Percentiles rank a stretch among this genome's conserved stretches.
Conservation (phyloP, 2,888 invertebrate species). For the Heliconius aoede region DNA sequence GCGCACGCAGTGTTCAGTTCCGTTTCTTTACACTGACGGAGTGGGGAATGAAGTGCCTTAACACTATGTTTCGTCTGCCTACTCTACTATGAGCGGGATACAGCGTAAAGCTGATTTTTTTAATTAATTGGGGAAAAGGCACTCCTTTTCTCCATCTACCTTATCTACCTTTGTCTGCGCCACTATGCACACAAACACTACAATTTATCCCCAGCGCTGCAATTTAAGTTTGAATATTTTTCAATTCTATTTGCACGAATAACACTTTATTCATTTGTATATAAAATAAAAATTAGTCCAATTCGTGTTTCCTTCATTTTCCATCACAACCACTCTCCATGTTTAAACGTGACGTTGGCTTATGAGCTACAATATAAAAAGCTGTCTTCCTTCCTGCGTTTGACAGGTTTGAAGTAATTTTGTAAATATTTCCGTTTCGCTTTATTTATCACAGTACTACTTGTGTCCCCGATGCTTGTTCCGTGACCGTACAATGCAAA, state of each 20-base stretch:
- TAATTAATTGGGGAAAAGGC: no score
- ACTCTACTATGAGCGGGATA: no score
- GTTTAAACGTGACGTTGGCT: constrained; percentile 18
- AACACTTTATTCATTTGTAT: no score
- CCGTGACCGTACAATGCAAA: constrained; percentile 41
- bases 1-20: neutral
- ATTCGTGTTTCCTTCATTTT: neutral
- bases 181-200: no score
- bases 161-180: no score
- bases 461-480: constrained; percentile 34
- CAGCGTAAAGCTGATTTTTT: no score
- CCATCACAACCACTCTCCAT: neutral
- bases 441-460: constrained; percentile 25
- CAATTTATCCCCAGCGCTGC: no score
- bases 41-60: neutral
- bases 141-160: no score
- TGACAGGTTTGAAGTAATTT: constrained; percentile 35
- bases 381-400: constrained; percentile 19
- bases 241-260: neutral
- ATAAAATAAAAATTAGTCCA: neutral
- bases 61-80: neutral
- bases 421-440: constrained; percentile 33
- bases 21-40: neutral
- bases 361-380: constrained; percentile 17
- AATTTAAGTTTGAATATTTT: neutral